Base-by-base conservation (phyloP, 1,140 invertebrate species). In the Hycleus cichorii region DNA sequence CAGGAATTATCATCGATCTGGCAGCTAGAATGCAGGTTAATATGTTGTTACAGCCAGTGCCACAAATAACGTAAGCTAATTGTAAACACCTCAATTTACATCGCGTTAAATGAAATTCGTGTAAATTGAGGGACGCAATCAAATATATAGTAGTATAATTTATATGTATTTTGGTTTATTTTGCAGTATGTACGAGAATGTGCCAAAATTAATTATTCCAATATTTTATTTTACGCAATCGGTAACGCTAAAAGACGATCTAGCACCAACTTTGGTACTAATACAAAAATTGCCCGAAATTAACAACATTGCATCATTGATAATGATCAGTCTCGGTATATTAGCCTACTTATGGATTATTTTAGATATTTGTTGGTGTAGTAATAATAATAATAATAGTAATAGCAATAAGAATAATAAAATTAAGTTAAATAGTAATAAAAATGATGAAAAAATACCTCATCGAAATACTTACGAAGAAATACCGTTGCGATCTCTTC, bases 1-100 rank as follows among this genome's bases (percentile, higher is more conserved):
- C 65, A 9, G 68, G 66, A n/a, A 67, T 72, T 25, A 61, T 71
- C 5, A 64, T 72, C 44, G 64, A 72, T 44, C 58, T 70, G 7
- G 59, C 57, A 10, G 88, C 84, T 0, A 78, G 84, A 58, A 82
- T 92, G 57, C 89, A 92, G 75, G 76, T 90, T 27, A 91, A 91
- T 68, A 78, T 90, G 60, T 76, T 88, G 52, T 70, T 90, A 1
- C 82, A 88, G 58, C 82, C 85, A 38, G 81, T 79, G 49, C 68
- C 76, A 3, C 72, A 77, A 11, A 74, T 88, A 4, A 64, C 66
- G 87, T 89, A 80, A 85, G 84, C 81, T 18, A 18, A 18, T 18
- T 18, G 18, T 12, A 18, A 18, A 18, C 18, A 18, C 18, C 18
- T 18, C 18, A 18, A 18, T 18, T 18, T 18, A 18, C 18, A 18